phyloP scores from a whole-genome alignment of 2,888 invertebrate species.

The Nineta flava region DNA sequence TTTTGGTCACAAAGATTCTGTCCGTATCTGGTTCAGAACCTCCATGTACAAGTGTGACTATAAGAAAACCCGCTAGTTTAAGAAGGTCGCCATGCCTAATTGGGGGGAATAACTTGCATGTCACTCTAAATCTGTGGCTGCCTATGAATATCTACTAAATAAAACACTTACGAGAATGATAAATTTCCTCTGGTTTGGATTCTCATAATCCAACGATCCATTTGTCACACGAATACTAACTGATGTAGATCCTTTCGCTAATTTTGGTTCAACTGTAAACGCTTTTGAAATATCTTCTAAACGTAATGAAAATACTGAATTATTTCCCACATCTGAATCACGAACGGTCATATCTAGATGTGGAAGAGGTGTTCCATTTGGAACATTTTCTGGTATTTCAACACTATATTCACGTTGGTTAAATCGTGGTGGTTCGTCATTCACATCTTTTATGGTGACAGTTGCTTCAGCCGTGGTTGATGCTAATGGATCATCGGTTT shows the following conservation, averaged over 20 bases:
- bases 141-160: too few species aligned
- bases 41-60: too few species aligned
- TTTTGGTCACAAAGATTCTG: too few species aligned
- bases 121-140: too few species aligned
- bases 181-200: conserved; percentile 82
- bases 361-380: conserved; percentile 64
- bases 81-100: too few species aligned
- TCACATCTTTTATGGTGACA: conserved; percentile 74
- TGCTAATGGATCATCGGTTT: conserved; percentile 49
- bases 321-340: conserved; percentile 77
- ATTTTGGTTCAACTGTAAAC: conserved; percentile 68
- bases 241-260: conserved; percentile 63
- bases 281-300: conserved; percentile 67
- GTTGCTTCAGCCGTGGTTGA: conserved; percentile 57
- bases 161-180: conserved; percentile 51
- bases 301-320: conserved; percentile 66
- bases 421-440: conserved; percentile 76
- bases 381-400: conserved; percentile 67
- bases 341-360: conserved; percentile 70
- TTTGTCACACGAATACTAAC: conserved; percentile 70
- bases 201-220: conserved; percentile 72
- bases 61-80: too few species aligned
- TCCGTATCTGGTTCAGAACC: too few species aligned
- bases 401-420: conserved; percentile 67
- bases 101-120: too few species aligned